These are phyloP conservation scores for Diabrotica undecimpunctata DNA, from an alignment of 1,140 invertebrate species.

Conservation along the genomic window DNA sequence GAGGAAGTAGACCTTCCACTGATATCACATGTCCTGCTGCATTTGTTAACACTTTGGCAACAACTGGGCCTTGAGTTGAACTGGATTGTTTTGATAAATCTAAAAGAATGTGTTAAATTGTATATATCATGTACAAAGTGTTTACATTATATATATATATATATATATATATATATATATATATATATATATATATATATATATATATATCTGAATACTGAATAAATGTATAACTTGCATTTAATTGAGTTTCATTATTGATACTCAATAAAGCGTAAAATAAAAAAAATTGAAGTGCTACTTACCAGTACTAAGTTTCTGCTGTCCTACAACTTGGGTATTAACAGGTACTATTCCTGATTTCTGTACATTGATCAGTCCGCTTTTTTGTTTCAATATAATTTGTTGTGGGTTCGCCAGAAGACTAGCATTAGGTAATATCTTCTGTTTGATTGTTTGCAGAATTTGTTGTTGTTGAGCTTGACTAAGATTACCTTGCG, in stretches of 20 bases:
- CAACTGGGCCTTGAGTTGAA: conserved; percentile 43
- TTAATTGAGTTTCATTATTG: too few relatives aligned
- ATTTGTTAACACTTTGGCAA: conserved; percentile 59
- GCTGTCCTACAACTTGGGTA: conserved; percentile 14
- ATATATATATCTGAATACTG: too few relatives aligned
- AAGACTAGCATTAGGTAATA: conserved; percentile 39
- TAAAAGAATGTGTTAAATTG: not conserved
- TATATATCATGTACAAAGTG: too few relatives aligned
- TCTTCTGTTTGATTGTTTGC: conserved; percentile 48
- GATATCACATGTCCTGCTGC: conserved; percentile 62
- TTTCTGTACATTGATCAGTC: conserved; percentile 42
- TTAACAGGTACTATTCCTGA: conserved; percentile 14
- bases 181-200: too few relatives aligned
- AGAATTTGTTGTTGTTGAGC: conserved; percentile 50
- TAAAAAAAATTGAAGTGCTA: not conserved
- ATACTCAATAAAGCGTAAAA: not conserved
- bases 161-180: too few relatives aligned
- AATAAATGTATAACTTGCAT: too few relatives aligned
- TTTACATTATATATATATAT: too few relatives aligned
- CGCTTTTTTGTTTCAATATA: conserved; percentile 38
- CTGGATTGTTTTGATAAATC: conserved; percentile 18
- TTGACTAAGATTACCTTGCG: conserved; percentile 44
- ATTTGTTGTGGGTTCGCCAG: conserved; percentile 37
- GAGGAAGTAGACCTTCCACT: conserved; percentile 62
- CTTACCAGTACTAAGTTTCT: conserved; percentile 18